Conservation (phyloP, 2,797 vertebrate species). For the Acomys russatus region DNA sequence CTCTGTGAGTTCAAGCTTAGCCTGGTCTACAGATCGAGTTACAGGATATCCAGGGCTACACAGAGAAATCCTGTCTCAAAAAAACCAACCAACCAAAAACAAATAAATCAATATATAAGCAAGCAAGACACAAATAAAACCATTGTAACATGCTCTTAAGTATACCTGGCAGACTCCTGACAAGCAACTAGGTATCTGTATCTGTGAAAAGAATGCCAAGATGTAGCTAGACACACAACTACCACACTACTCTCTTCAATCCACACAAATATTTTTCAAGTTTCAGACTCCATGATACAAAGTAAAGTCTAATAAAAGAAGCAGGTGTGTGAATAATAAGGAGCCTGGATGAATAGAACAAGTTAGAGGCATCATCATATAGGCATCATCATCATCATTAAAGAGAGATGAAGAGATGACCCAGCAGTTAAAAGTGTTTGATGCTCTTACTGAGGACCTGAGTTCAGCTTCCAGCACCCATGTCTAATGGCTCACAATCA, state of each 20-base stretch:
- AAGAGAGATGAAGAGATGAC: neutral
- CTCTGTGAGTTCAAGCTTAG: too few relatives aligned
- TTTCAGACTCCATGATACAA: neutral
- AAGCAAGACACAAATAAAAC: neutral
- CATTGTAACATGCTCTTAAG: neutral
- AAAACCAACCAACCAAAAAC: neutral
- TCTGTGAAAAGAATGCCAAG: conserved; percentile 44
- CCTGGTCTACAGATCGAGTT: too few relatives aligned
- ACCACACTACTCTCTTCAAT: conserved; percentile 37
- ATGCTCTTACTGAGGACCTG: neutral
- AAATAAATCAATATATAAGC: neutral
- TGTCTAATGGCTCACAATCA: neutral
- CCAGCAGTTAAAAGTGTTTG: neutral
- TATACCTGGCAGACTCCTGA: neutral
- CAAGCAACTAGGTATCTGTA: conserved; percentile 7
- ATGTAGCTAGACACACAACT: conserved; percentile 18
- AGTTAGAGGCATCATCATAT: neutral
- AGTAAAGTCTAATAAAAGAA: conserved; percentile 3
- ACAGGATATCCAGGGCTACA: too few relatives aligned
- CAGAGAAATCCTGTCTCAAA: neutral
- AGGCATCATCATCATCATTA: too few relatives aligned
- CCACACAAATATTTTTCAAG: conserved; percentile 19
- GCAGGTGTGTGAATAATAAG: conserved; percentile 31
- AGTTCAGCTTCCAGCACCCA: neutral
- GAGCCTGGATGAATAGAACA: neutral